Percentiles rank a stretch among this genome's conserved stretches.
These are phyloP conservation scores for Alethe diademata DNA, from an alignment of 2,113 vertebrate genomes.

Conservation along the genomic window DNA sequence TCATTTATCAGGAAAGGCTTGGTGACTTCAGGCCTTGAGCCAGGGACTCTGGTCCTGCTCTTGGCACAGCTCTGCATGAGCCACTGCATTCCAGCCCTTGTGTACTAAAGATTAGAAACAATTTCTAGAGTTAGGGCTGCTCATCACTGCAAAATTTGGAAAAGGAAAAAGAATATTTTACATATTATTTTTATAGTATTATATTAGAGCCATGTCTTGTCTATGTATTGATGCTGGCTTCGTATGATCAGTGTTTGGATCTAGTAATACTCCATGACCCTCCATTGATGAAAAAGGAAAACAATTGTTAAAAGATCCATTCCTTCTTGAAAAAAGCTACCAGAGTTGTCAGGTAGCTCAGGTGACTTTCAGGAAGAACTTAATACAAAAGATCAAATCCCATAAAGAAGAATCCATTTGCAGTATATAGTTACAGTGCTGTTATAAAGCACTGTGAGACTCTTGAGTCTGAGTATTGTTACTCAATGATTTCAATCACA, in stretches of 20 bases:
- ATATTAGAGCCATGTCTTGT: not conserved
- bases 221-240: not conserved
- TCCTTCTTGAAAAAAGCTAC: not conserved
- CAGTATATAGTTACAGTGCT: not conserved
- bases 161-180: not conserved
- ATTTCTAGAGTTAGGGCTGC: not conserved
- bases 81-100: not conserved
- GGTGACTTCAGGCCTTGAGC: not conserved
- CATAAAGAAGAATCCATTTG: slow-evolving; percentile 1
- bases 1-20: not conserved
- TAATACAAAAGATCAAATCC: not conserved
- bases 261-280: not conserved
- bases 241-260: not conserved
- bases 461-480: slow-evolving; percentile 1
- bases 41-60: not conserved
- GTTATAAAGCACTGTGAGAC: slow-evolving; percentile 9
- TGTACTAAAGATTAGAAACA: not conserved
- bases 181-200: not conserved
- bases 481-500: slow-evolving; percentile 34
- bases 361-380: slow-evolving; percentile 19
- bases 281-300: not conserved
- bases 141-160: not conserved
- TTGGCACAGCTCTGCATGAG: not conserved
- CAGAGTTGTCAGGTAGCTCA: not conserved
- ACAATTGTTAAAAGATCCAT: not conserved